A percentile compares a stretch with the other conserved stretches of the same genome.
Evolutionary conservation across 2,888 invertebrate species (phyloP).

Genomic region (Lampropteryx suffumata): DNA sequence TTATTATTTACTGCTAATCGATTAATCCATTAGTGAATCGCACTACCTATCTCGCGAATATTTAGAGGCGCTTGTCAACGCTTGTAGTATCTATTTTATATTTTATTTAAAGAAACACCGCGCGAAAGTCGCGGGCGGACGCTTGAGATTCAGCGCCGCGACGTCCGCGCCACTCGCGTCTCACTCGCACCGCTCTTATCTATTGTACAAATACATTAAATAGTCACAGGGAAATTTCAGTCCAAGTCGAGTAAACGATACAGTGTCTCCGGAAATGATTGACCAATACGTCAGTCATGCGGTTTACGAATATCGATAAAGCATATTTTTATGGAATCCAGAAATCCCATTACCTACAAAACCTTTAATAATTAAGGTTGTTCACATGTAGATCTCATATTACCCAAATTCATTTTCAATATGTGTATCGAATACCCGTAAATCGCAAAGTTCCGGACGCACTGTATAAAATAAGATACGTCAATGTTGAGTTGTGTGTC

Average conservation of each 20-base stretch:
- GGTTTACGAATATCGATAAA: slow-evolving; percentile 7
- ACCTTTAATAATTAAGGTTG: slow-evolving; percentile 9
- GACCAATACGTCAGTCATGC: neutral
- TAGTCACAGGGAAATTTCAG: slow-evolving; percentile 70
- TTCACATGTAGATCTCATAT: neutral
- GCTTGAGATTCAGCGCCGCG: slow-evolving; percentile 72
- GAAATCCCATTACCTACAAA: slow-evolving; percentile 9
- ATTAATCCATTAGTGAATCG: slow-evolving; percentile 47
- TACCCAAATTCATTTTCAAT: slow-evolving; percentile 10
- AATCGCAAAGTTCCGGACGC: slow-evolving; percentile 27
- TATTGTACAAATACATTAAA: slow-evolving; percentile 38
- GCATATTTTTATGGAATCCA: neutral
- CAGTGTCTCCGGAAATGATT: slow-evolving; percentile 13
- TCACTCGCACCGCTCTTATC: slow-evolving; percentile 54
- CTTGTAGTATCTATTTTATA: slow-evolving; percentile 44
- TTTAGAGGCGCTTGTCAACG: slow-evolving; percentile 28
- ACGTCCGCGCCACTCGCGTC: slow-evolving; percentile 41
- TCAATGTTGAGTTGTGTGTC: slow-evolving; percentile 13
- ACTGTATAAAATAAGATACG: slow-evolving; percentile 15
- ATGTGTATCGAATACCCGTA: slow-evolving; percentile 15
- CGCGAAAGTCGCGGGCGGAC: slow-evolving; percentile 47
- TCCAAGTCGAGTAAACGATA: slow-evolving; percentile 53
- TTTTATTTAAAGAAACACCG: slow-evolving; percentile 37
- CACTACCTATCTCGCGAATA: slow-evolving; percentile 35
- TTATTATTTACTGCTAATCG: slow-evolving; percentile 56